Evolutionary conservation across 2,797 vertebrate species (phyloP).

Genomic region (Falco rusticolus): DNA sequence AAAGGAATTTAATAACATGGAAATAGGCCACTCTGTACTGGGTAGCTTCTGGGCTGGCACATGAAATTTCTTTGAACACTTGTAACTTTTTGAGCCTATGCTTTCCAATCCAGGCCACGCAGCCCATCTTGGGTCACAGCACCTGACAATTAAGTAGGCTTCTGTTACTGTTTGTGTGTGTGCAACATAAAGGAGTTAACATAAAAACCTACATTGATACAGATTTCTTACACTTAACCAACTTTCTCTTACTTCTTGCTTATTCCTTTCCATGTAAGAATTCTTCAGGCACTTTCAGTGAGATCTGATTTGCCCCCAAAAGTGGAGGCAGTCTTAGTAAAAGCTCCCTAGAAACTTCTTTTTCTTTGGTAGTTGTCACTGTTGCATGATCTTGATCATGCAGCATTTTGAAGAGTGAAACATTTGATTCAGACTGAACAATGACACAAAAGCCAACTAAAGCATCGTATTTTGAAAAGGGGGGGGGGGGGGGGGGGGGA

Average conservation of each 20-base stretch:
- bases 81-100: neutral
- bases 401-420: neutral
- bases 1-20: conserved; percentile 7
- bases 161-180: neutral
- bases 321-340: neutral
- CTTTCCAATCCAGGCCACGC: neutral
- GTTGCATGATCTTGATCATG: neutral
- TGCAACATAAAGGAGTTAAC: neutral
- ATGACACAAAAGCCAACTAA: neutral
- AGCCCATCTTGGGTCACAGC: neutral
- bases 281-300: neutral
- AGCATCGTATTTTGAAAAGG: neutral
- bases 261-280: neutral
- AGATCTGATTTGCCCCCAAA: neutral
- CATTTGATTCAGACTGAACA: neutral
- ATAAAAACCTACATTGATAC: neutral
- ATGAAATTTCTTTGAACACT: neutral
- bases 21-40: conserved; percentile 16
- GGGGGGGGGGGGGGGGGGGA: too few species aligned
- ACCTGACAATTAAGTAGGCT: neutral
- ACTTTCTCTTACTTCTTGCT: neutral
- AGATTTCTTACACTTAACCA: neutral
- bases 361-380: neutral
- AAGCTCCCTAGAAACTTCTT: neutral
- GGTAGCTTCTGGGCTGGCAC: neutral